Base-by-base conservation (phyloP, 2,797 vertebrate genomes). In the Antrozous pallidus region DNA sequence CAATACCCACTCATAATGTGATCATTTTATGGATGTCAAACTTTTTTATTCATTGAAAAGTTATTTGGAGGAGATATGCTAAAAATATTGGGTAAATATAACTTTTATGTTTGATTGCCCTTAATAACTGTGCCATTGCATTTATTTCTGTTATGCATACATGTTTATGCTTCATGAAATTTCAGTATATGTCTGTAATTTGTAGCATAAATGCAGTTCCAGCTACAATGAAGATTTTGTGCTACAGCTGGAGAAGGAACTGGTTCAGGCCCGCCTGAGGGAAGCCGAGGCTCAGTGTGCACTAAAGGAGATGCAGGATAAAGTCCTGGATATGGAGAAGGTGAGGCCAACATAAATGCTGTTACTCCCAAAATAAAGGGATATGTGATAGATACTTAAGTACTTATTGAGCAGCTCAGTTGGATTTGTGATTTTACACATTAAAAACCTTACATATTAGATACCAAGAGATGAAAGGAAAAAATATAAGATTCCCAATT, bases 261-360 rank as follows among this genome's bases (percentile, higher is more conserved):
- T 99, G 78, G 99, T 99, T 6, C 99, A 99, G 97, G 99, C 99
- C 91, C 98, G 99, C 74, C 98, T 99, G 95, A 99, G 99, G 97
- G 99, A 99, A 98, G 99, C 99, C 0, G 99, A 99, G 97, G 99
- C 99, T 91, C 99, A 99, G 91, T 99, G 99, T 96, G 99, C 99
- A 0, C 98, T 99, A 88, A 99, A 99, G 97, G 99, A 99, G 97
- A 99, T 99, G 99, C 99, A 99, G 96, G 99, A 99, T 98, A 99
- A 99, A 98, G 98, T 99, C 97, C 98, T 99, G 84, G 99, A 99
- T 49, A 99, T 99, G 92, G 99, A 99, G 98, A 99, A 99, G 99
- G 99, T 99, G 96, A 97, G 97, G 70, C 26, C 31, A 49, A 20
- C 16, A 17, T 40, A 38, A 70, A 47, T 58, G 5, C 12, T 45